Base-by-base conservation (phyloP, 2,113 vertebrate genomes). In the Thryonomys swinderianus region DNA sequence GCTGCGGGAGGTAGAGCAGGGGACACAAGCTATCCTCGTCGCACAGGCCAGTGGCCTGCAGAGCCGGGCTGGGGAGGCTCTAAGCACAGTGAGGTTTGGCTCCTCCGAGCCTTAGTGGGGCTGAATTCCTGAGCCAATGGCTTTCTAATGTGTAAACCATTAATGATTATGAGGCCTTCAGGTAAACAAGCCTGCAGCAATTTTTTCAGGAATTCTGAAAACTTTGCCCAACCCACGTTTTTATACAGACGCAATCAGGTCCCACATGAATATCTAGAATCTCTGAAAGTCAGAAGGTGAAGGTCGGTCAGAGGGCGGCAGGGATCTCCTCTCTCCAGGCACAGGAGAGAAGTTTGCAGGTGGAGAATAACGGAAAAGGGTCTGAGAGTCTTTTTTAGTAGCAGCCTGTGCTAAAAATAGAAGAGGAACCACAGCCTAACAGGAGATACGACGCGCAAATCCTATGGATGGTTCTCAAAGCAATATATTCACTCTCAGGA, bases 141-240 rank as follows among this genome's bases (percentile, higher is more conserved):
- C 79, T 85, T 90, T 88, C 81, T 95, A 90, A 88, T 59, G 62
- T 18, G 78, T 92, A 90, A 96, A 45, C 71, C 88, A 95, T 94
- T 92, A 45, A 83, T 66, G 20, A 79, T 88, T 27, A 71, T 73
- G 88, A 95, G 85, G 21, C 61, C 55, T n/a, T 59, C 55, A 7
- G 66, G 85, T 79, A 96, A 94, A 73, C 78, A 88, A 74, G 61
- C 62, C 79, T n/a, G 34, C 88, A 90, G 87, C 86, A 87, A 85
- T 32, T 92, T 93, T 93, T 73, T 95, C 89, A 96, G 95, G 86
- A 96, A 94, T 78, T 32, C 0, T 8, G 61, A 79, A 80, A 88
- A 87, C 66, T 85, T 30, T 83, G 64, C 76, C 78, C 57, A 83
- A 11, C 32, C 67, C 73, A 83, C 61, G 82, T 80, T 89, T 86